These are phyloP conservation scores for Ictidomys tridecemlineatus DNA, from an alignment of 2,113 vertebrate genomes.

Conservation along the genomic window DNA sequence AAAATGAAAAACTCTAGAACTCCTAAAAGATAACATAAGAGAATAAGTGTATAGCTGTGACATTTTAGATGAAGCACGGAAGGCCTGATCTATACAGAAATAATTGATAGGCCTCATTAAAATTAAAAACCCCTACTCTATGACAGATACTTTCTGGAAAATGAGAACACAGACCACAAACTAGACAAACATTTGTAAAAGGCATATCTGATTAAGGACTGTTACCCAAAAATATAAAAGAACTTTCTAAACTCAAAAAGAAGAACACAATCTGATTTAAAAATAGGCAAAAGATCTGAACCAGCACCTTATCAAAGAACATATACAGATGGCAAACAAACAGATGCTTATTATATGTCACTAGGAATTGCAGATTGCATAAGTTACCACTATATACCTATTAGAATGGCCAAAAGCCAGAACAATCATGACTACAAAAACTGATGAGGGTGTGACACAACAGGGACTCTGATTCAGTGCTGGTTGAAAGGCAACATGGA, in stretches of 20 bases:
- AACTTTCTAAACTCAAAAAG: slow-evolving; percentile 22
- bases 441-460: not conserved
- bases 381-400: not conserved
- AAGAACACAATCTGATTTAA: not conserved
- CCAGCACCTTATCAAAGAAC: not conserved
- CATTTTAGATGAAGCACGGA: not conserved
- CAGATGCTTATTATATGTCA: not conserved
- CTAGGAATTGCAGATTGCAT: not conserved
- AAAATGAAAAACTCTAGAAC: not conserved
- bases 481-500: not conserved
- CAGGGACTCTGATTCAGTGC: not conserved
- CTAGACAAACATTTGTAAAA: not conserved
- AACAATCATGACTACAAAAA: not conserved
- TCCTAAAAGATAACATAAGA: not conserved
- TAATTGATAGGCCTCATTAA: not conserved
- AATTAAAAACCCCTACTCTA: not conserved
- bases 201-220: slow-evolving; percentile 12
- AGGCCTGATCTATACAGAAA: not conserved
- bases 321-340: not conserved
- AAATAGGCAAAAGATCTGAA: not conserved
- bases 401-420: not conserved
- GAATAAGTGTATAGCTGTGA: not conserved
- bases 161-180: not conserved
- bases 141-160: not conserved
- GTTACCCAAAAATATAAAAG: not conserved